Evolutionary conservation across 30 jellyfish, hydroid and myxozoan species (phyloP).

Genomic region (Pseudorhiza aurosa): DNA sequence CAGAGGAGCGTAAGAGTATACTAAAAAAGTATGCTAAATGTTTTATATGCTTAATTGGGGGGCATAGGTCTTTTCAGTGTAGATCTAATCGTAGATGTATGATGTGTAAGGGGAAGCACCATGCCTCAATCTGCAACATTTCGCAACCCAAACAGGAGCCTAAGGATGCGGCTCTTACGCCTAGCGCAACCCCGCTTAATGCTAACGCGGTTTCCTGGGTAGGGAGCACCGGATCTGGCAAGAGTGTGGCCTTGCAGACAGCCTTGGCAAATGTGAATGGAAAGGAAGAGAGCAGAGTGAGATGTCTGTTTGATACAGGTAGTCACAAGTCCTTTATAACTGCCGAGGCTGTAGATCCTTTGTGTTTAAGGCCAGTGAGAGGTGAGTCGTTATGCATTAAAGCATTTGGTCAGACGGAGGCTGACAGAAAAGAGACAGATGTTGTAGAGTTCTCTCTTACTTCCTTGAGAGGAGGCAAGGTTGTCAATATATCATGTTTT

Average conservation of each 20-base stretch:
- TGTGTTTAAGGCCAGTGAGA: constrained; percentile 55
- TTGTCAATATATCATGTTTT: constrained; percentile 43
- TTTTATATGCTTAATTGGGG: constrained; percentile 6
- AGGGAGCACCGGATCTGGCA: constrained; percentile 32
- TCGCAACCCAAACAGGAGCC: neutral
- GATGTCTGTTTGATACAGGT: constrained; percentile 50
- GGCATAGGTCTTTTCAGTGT: constrained; percentile 29
- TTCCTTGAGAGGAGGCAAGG: constrained; percentile 30
- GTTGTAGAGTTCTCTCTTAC: constrained; percentile 31
- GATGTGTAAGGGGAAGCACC: constrained; percentile 32
- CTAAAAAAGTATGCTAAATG: neutral
- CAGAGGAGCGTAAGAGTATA: constrained; percentile 28
- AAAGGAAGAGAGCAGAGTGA: constrained; percentile 20
- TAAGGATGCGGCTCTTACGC: constrained; percentile 20
- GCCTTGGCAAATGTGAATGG: constrained; percentile 54
- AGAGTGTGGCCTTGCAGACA: constrained; percentile 45
- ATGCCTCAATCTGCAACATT: constrained; percentile 13
- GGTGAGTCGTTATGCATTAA: constrained; percentile 13
- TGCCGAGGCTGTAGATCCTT: constrained; percentile 38
- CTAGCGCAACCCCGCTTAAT: neutral
- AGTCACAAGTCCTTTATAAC: constrained; percentile 52
- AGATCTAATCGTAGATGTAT: constrained; percentile 8
- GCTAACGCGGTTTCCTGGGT: constrained; percentile 19
- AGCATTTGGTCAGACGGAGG: constrained; percentile 44
- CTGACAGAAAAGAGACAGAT: constrained; percentile 17